Conservation (phyloP, 2,888 invertebrate genomes). For the Tetragonisca angustula region DNA sequence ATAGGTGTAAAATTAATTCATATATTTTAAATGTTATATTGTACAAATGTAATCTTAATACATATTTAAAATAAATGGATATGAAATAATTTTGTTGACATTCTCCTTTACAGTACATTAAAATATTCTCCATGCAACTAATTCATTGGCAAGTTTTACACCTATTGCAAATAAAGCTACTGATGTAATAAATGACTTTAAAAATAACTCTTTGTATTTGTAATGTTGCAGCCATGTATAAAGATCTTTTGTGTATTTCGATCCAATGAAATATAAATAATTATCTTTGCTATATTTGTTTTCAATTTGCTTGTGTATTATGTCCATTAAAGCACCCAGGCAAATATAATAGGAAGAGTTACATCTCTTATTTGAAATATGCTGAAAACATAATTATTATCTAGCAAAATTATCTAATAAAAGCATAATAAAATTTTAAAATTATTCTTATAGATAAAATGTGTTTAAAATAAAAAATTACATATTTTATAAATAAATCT, state of each 20-base stretch:
- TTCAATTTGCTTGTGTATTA: slow-evolving; percentile 32
- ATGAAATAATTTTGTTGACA: background rate
- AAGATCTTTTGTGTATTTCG: slow-evolving; percentile 24
- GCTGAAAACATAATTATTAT: slow-evolving; percentile 38
- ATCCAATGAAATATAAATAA: slow-evolving; percentile 10
- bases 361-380: background rate
- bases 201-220: slow-evolving; percentile 21
- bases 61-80: background rate
- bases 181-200: slow-evolving; percentile 33
- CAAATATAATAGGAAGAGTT: slow-evolving; percentile 36
- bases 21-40: slow-evolving; percentile 10
- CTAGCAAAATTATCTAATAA: too few species aligned
- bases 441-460: background rate
- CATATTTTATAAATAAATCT: slow-evolving; percentile 7
- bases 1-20: background rate
- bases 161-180: slow-evolving; percentile 40
- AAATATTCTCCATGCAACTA: slow-evolving; percentile 26
- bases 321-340: slow-evolving; percentile 26
- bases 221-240: background rate
- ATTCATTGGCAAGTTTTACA: slow-evolving; percentile 39
- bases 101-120: background rate
- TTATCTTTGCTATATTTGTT: slow-evolving; percentile 11
- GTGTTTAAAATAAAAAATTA: background rate
- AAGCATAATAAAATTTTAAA: too few species aligned
- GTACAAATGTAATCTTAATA: background rate